phyloP scores from a whole-genome alignment of 2,797 vertebrate genomes.

The Borostomias antarcticus region DNA sequence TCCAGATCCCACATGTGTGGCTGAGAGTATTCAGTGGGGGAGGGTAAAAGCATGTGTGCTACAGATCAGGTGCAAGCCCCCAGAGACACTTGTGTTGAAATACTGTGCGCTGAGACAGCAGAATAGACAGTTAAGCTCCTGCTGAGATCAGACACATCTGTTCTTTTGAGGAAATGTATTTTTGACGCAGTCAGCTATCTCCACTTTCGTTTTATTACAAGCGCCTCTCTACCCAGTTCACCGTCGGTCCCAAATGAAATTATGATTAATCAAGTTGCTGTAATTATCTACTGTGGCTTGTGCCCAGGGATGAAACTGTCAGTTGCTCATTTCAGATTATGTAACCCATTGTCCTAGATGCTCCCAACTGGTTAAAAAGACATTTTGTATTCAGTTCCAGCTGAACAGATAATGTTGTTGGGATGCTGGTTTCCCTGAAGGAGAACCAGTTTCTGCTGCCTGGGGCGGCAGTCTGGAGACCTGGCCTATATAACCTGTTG shows the following conservation, averaged over 20 bases:
- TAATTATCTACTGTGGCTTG: background rate
- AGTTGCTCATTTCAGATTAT: slow-evolving; percentile 27
- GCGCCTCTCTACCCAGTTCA: background rate
- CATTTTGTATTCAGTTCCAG: too few species aligned
- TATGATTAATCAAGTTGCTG: slow-evolving; percentile 23
- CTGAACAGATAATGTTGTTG: too few species aligned
- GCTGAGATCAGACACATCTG: background rate
- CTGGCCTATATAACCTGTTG: too few species aligned
- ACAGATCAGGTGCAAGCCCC: slow-evolving; percentile 33
- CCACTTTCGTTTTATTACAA: slow-evolving; percentile 22
- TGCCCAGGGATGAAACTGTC: slow-evolving; percentile 27
- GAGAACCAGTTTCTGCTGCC: too few species aligned
- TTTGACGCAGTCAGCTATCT: background rate
- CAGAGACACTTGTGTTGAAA: slow-evolving; percentile 1
- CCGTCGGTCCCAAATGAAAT: background rate
- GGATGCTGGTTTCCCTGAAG: too few species aligned
- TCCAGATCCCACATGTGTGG: too few species aligned
- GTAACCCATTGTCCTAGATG: slow-evolving; percentile 10
- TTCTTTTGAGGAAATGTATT: slow-evolving; percentile 6
- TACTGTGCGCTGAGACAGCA: slow-evolving; percentile 42
- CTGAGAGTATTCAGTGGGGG: too few species aligned
- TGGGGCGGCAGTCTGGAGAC: too few species aligned
- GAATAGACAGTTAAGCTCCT: background rate
- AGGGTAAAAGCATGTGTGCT: background rate
- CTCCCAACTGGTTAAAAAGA: background rate